phyloP scores from a whole-genome alignment of 2,113 vertebrate genomes.

The Ceuthmochares aereus region DNA sequence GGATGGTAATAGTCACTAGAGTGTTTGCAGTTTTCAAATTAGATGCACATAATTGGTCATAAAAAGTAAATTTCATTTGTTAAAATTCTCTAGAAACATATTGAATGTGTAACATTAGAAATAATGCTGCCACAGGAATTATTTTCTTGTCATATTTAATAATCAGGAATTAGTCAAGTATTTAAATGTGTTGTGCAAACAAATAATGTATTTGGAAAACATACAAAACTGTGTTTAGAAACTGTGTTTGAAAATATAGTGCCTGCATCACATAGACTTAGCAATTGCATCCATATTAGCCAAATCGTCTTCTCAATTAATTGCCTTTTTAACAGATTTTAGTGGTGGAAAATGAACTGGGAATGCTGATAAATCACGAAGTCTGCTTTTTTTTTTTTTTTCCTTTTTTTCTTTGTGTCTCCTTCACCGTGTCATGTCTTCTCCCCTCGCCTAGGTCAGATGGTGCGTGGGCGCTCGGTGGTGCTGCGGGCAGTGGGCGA shows the following conservation, averaged over 20 bases:
- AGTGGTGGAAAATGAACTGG: background rate
- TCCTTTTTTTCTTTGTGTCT: fast-evolving
- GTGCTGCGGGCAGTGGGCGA: constrained; percentile 85
- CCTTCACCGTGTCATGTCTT: background rate
- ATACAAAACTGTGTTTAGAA: background rate
- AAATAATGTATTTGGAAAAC: constrained; percentile 13
- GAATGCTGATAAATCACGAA: background rate
- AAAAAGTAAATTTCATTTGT: constrained; percentile 71
- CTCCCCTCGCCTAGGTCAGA: constrained; percentile 80
- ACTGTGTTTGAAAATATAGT: background rate
- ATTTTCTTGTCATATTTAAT: constrained; percentile 55
- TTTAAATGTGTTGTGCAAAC: constrained; percentile 23
- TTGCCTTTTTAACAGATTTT: background rate
- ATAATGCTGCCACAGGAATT: constrained; percentile 11
- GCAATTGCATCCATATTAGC: background rate
- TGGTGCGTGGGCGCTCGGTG: constrained; percentile 83
- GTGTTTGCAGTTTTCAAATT: constrained; percentile 65
- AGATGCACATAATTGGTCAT: constrained; percentile 67
- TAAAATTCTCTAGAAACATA: constrained; percentile 57
- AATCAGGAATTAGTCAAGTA: constrained; percentile 43
- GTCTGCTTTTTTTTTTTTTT: background rate
- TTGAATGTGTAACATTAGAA: background rate
- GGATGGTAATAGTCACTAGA: constrained; percentile 46
- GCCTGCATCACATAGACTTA: background rate
- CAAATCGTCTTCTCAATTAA: background rate